Percentiles rank a stretch among this genome's conserved stretches.
Evolutionary conservation across 2,113 vertebrate species (phyloP).

Genomic region (Hippoglossus stenolepis): DNA sequence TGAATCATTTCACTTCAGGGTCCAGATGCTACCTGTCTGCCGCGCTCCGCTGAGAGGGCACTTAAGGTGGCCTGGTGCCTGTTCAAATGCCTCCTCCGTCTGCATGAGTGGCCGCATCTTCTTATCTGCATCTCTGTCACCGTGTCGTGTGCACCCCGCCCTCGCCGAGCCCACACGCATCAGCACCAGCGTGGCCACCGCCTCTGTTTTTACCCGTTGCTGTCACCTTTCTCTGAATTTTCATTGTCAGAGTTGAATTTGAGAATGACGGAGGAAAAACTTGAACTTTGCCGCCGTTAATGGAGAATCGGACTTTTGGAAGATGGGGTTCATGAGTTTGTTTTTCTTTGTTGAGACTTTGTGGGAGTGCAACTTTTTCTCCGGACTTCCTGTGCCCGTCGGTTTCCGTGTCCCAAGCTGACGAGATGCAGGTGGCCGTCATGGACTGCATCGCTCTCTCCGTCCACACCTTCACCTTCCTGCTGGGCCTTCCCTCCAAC

Average conservation of each 20-base stretch:
- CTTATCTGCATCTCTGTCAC: slow-evolving; percentile 63
- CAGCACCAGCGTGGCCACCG: slow-evolving; percentile 23
- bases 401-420: not conserved
- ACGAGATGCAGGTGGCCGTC: slow-evolving; percentile 41
- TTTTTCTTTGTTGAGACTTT: not conserved
- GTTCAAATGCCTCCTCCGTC: slow-evolving; percentile 71
- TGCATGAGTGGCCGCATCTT: slow-evolving; percentile 61
- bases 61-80: slow-evolving; percentile 67
- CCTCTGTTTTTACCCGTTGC: slow-evolving; percentile 27
- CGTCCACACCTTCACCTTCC: slow-evolving; percentile 81
- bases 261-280: not conserved
- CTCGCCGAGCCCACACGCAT: slow-evolving; percentile 1
- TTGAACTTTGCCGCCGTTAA: not conserved
- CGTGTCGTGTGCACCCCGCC: not conserved
- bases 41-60: slow-evolving; percentile 54
- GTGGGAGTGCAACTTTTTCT: not conserved
- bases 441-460: slow-evolving; percentile 64
- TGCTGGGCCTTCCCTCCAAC: slow-evolving; percentile 85
- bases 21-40: slow-evolving; percentile 74
- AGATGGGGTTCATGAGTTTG: not conserved
- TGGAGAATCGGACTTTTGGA: not conserved
- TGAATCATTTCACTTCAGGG: slow-evolving; percentile 85
- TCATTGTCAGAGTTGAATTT: not conserved
- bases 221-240: not conserved
- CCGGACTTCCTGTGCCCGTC: not conserved